phyloP scores from a whole-genome alignment of 1,140 invertebrate genomes.

The Oppia nitens region DNA sequence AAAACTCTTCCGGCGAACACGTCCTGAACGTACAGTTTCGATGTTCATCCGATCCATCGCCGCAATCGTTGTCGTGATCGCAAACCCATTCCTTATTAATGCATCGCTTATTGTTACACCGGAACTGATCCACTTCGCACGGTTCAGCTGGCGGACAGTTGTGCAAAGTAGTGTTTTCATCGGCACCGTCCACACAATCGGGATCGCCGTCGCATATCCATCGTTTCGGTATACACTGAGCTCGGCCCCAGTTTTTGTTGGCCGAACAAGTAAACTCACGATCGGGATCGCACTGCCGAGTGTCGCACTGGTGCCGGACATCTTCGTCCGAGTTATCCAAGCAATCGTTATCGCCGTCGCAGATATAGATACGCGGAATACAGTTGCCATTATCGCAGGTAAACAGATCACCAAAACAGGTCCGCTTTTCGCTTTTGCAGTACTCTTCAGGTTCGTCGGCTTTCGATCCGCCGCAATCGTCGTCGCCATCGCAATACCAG shows the following conservation, averaged over 20 bases:
- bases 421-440: constrained; percentile 79
- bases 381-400: constrained; percentile 94
- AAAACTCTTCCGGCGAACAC: constrained; percentile 58
- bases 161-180: constrained; percentile 68
- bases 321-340: constrained; percentile 82
- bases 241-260: constrained; percentile 74
- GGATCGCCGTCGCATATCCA: constrained; percentile 93
- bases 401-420: constrained; percentile 84
- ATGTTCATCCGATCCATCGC: constrained; percentile 30
- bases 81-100: constrained; percentile 45
- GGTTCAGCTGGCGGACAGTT: constrained; percentile 58
- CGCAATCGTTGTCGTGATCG: constrained; percentile 86
- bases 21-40: constrained; percentile 36
- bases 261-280: constrained; percentile 76
- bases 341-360: constrained; percentile 81
- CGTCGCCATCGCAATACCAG: constrained; percentile 79
- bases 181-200: constrained; percentile 89
- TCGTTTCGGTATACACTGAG: constrained; percentile 78
- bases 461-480: constrained; percentile 64
- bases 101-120: constrained; percentile 74
- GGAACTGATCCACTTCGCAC: constrained; percentile 70
- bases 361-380: constrained; percentile 89
- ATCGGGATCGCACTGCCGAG: constrained; percentile 73
- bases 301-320: constrained; percentile 70
- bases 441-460: constrained; percentile 78